Evolutionary conservation across 2,113 vertebrate genomes (phyloP).

Genomic region (Mastomys natalensis): DNA sequence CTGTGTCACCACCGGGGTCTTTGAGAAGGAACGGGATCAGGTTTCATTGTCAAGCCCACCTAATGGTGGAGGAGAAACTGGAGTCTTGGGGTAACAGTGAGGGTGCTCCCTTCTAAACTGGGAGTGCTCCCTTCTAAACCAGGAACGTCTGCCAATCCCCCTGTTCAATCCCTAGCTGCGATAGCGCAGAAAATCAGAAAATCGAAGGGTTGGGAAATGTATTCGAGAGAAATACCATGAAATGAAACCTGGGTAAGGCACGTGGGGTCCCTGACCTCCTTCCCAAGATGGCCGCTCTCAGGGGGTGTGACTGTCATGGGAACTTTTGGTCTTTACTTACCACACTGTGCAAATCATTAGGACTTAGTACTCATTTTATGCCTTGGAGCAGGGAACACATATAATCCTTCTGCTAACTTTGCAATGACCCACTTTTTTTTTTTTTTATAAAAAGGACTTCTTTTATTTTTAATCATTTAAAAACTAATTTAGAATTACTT

Average conservation of each 20-base stretch:
- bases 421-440: not conserved
- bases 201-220: not conserved
- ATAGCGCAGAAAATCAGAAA: not conserved
- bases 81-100: not conserved
- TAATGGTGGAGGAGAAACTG: not conserved
- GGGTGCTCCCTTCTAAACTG: not conserved
- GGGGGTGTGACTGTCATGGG: not conserved
- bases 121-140: not conserved
- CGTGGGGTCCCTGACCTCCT: accelerated
- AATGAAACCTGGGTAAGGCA: not conserved
- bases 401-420: not conserved
- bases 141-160: not conserved
- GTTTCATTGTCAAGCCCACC: not conserved
- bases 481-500: no score
- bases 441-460: not conserved
- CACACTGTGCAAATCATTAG: not conserved
- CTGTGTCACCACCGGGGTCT: not conserved
- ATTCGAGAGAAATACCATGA: not conserved
- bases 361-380: not conserved
- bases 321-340: not conserved
- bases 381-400: not conserved
- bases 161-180: not conserved
- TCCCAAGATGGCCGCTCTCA: accelerated
- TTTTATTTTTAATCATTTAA: not conserved
- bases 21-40: not conserved